Evolutionary conservation across 2,113 vertebrate species (phyloP), one percentile per base, ranked within the genome.

Genomic region (Hiodon tergisus): DNA sequence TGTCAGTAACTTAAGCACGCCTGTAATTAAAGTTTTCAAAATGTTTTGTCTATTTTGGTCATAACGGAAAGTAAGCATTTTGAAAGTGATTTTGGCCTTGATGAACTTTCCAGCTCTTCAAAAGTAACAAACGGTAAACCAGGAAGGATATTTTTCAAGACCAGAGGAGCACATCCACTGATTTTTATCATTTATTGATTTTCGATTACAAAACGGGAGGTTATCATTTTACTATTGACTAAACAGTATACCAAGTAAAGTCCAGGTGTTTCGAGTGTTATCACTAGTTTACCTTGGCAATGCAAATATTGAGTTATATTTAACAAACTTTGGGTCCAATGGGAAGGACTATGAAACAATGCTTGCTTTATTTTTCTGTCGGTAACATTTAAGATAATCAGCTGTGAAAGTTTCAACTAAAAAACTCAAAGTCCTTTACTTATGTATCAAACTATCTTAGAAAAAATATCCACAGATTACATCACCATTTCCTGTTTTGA

Each of bases 101-200:
- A 54, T 57, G 16, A 54, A 77, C 54, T 61, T 77, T 73, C 72
- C 72, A 50, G 60, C 71, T 16, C 71, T 51, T 60, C 69, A 51
- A 11, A 71, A 71, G 61, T 71, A 65, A 67, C 69, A 17, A 66
- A 47, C n/a, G 7, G 69, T 51, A 72, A 72, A 66, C 53, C 4
- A 62, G 61, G 53, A 55, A 77, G 53, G 67, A 71, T 59, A 76
- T 75, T 75, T n/a, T n/a, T 53, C n/a, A 13, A 53, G 14, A 54
- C n/a, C 54, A 53, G n/a, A 61, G 69, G 54, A 69, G 48, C 90
- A 86, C 88, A 89, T 89, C 90, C 90, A 89, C 87, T 86, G 80
- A 78, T 50, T 16, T 16, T 53, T 92, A 91, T 91, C 91, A 92
- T 92, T 92, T 92, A 93, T 93, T 91, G 88, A 16, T 14, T 47